Percentiles rank a stretch among this genome's conserved stretches.
Evolutionary conservation across 1,140 invertebrate species (phyloP).

Genomic region (Polyergus mexicanus): DNA sequence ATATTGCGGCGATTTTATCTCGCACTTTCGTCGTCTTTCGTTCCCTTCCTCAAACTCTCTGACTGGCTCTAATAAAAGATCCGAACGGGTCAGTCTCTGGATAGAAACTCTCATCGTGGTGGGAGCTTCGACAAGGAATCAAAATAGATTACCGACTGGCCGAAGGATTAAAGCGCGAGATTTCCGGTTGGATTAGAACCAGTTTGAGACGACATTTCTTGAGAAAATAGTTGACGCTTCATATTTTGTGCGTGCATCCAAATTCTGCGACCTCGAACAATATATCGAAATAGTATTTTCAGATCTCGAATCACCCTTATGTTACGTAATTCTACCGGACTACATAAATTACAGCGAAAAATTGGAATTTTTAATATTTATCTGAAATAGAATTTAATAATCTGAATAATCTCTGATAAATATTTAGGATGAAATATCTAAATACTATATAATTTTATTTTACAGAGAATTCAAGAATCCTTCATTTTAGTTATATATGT

Average conservation of each 20-base stretch:
- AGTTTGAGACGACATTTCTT: constrained; percentile 39
- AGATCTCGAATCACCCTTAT: no score
- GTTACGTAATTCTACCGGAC: background rate
- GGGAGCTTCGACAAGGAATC: constrained; percentile 79
- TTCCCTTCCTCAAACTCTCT: constrained; percentile 77
- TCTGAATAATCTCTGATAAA: background rate
- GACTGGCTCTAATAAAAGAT: constrained; percentile 85
- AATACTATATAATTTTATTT: constrained; percentile 2
- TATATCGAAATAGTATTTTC: background rate
- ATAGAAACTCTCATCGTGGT: constrained; percentile 75
- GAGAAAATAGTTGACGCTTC: constrained; percentile 24
- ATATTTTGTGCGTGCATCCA: constrained; percentile 13
- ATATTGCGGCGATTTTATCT: constrained; percentile 55
- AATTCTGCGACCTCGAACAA: background rate
- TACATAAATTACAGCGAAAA: background rate
- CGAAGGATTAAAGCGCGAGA: constrained; percentile 42
- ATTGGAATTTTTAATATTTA: background rate
- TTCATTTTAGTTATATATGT: background rate
- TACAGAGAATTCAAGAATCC: background rate
- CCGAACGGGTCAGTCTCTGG: constrained; percentile 72
- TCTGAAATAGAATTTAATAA: background rate
- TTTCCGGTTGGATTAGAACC: constrained; percentile 77
- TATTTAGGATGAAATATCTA: background rate
- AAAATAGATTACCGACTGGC: constrained; percentile 78
- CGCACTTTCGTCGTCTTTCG: constrained; percentile 78